Percentiles rank a stretch among this genome's conserved stretches.
Evolutionary conservation across 2,113 vertebrate species (phyloP).

Genomic region (Bos indicus): DNA sequence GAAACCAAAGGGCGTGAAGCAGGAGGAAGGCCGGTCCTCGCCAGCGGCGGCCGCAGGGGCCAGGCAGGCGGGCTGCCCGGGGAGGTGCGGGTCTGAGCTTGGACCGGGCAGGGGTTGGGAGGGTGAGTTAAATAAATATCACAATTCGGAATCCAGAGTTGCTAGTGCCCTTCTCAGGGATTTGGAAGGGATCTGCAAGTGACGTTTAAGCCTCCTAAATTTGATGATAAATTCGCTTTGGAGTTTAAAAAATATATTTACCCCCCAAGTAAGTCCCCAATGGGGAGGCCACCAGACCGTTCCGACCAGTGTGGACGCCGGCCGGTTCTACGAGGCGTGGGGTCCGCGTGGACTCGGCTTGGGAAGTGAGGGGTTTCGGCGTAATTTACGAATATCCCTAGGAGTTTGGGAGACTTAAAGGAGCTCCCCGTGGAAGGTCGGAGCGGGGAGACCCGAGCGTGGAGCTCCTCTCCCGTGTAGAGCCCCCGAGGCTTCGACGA

Average conservation of each 20-base stretch:
- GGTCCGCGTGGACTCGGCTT: neutral
- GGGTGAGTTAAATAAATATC: neutral
- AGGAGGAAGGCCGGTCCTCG: fast-evolving
- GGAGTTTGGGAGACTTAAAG: neutral
- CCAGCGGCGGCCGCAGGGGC: fast-evolving
- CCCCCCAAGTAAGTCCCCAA: neutral
- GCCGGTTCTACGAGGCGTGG: neutral
- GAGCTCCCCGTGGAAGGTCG: neutral
- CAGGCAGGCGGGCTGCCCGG: neutral
- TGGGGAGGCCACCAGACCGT: neutral
- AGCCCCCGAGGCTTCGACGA: neutral
- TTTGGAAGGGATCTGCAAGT: neutral
- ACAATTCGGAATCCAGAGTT: neutral
- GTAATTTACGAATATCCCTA: too few relatives aligned
- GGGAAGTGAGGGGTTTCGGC: neutral
- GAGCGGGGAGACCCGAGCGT: fast-evolving
- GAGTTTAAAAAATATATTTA: neutral
- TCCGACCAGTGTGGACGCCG: neutral
- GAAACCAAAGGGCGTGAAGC: neutral
- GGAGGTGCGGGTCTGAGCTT: neutral
- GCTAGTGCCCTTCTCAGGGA: neutral
- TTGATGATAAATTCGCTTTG: neutral
- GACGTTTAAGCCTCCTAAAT: neutral
- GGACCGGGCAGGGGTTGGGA: fast-evolving
- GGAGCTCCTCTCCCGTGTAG: neutral